Conservation (phyloP, 1,140 invertebrate species). For the Megalopta genalis region DNA sequence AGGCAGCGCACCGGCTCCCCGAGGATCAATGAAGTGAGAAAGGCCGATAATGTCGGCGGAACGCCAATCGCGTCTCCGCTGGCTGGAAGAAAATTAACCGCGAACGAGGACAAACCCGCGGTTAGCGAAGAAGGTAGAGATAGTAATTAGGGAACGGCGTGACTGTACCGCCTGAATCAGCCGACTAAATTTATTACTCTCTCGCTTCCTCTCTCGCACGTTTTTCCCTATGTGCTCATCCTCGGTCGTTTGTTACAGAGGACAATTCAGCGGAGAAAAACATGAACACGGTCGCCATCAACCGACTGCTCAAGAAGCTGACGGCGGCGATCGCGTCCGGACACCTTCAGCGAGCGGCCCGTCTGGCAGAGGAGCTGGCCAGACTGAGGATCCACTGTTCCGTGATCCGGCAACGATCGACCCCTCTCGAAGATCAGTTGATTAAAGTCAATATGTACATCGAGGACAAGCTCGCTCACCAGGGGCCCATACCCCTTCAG, state of each 20-base stretch:
- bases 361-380: conserved; percentile 86
- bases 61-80: background rate
- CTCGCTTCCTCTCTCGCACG: no score
- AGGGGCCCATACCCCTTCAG: conserved; percentile 86
- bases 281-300: conserved; percentile 83
- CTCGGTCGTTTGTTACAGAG: conserved; percentile 30
- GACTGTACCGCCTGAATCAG: conserved; percentile 14
- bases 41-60: conserved; percentile 12
- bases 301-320: conserved; percentile 83
- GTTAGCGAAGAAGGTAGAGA: conserved; percentile 49
- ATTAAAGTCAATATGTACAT: conserved; percentile 88
- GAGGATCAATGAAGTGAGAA: background rate
- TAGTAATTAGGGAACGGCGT: background rate
- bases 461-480: conserved; percentile 87
- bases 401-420: conserved; percentile 81
- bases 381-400: conserved; percentile 84
- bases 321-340: conserved; percentile 86
- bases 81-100: conserved; percentile 6
- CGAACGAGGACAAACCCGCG: conserved; percentile 24
- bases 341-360: conserved; percentile 84
- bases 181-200: conserved; percentile 16
- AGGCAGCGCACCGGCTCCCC: conserved; percentile 27
- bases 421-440: conserved; percentile 70
- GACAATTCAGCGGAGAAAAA: conserved; percentile 66
- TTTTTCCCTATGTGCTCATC: background rate